Base-by-base conservation (phyloP, 2,797 vertebrate species). In the Ctenochaetus hawaiiensis region DNA sequence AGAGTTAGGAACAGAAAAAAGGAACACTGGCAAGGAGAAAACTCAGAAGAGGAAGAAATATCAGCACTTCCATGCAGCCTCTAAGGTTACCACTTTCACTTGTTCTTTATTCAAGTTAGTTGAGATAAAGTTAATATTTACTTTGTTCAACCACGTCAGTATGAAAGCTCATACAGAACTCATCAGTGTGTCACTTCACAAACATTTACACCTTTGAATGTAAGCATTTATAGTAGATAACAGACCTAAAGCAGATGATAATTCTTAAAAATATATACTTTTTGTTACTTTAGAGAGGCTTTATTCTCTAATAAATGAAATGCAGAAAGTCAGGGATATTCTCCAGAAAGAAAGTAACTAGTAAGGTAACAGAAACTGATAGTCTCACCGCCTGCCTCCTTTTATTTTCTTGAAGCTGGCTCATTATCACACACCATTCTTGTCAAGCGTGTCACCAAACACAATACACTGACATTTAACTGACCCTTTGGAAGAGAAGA, bases 401-500 rank as follows among this genome's bases (percentile, higher is more conserved):
- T 71, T 81, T 83, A 52, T 87, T 70, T 45, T 78, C 74, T 71
- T 0, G 54, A 75, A 71, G 72, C 86, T 78, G 87, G 86, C 80
- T 90, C 85, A 90, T 88, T 79, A 81, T 84, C 79, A 53, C 83
- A 59, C 85, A 75, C 77, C 68, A 62, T 88, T 85, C 85, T 81
- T 87, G 78, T 89, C 78, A 62, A 69, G 73, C 65, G 37, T 77
- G 85, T 91, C 89, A 87, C 69, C 34, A 5, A 69, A 53, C 65
- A 93, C 90, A 93, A 90, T 87, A 18, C 72, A 4, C 52, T 92
- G 89, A 91, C 90, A 87, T 84, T 87, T 86, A 80, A 63, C 72
- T 90, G 88, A 91, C 91, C 87, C 83, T 61, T 34, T 39, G 54
- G 59, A 75, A 74, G 67, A 77, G 75, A 34, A 22, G 71, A 71